Evolutionary conservation across 2,888 invertebrate genomes (phyloP), one percentile per base, ranked within the genome.

Genomic region (Caenorhabditis sp.): DNA sequence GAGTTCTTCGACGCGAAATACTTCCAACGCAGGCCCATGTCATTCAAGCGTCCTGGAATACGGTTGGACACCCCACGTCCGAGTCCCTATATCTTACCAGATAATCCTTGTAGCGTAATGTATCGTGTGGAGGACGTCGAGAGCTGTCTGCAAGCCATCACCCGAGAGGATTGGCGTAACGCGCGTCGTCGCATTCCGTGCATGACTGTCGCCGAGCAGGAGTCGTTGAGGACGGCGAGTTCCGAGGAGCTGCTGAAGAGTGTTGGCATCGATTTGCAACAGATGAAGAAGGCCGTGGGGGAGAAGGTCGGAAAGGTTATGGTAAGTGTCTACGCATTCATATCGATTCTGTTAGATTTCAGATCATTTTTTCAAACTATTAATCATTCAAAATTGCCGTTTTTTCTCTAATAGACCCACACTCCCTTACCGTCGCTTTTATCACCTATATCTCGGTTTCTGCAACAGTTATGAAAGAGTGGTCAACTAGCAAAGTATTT

Each of bases 111-210:
- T 66, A 61, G 70, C 59, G 41, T 59, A 4, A 68, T 73, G 7
- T 79, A 70, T 49, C 72, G 72, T 6, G 38, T 74, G 1, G 83
- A 83, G 22, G 83, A 83, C 16, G 47, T 79, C 24, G 83, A 83
- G 22, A 44, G 31, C 14, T 79, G 74, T 35, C 31, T 79, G 16
- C 59, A 31, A 19, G n/a, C 69, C 2, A 31, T 79, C 22, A 74
- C 74, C 22, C 19, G 54, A 10, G 70, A 74, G 2, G 77, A 79
- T 14, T 83, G 83, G 83, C 49, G 35, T 24, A 58, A 14, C 2
- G 83, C 83, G 8, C 41, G 73, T 31, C 24, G 44, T 12, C 31
- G 63, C 22, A 31, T 83, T 24, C 31, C 44, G 14, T n/a, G 38
- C 8, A 47, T 72, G 38, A 26, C 68, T n/a, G n/a, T 49, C 0